Evolutionary conservation across 53 echinoderm and acorn worm species (phyloP).

Genomic region (Arbacia lixula): DNA sequence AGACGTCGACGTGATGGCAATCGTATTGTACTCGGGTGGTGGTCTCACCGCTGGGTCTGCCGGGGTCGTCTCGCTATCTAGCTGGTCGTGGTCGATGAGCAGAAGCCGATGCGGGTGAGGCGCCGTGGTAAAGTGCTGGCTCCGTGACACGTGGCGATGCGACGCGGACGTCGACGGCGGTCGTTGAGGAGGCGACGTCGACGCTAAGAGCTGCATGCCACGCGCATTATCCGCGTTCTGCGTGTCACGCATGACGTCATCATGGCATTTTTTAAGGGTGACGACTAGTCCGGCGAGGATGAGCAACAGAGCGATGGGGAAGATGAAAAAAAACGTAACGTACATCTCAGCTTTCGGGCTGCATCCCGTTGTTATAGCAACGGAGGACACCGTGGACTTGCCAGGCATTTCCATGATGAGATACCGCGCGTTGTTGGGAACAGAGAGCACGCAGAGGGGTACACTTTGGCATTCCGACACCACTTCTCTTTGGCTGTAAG

Average conservation of each 20-base stretch:
- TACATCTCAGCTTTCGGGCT: conserved; percentile 37
- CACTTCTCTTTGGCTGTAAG: not conserved
- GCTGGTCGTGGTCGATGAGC: not conserved
- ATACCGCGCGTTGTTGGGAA: not conserved
- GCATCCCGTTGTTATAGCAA: conserved; percentile 23
- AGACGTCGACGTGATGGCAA: not conserved
- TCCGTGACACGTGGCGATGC: not conserved
- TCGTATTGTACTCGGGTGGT: not conserved
- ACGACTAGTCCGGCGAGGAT: not conserved
- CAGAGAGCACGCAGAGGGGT: not conserved
- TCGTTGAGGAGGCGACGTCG: not conserved
- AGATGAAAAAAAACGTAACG: conserved; percentile 26
- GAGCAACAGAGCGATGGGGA: conserved; percentile 2
- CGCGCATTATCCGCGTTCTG: conserved; percentile 39
- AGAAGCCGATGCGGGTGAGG: not conserved
- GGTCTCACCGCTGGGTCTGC: not conserved
- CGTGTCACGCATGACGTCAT: not conserved
- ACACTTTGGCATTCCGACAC: not conserved
- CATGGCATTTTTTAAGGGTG: not conserved
- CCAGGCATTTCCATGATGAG: not conserved
- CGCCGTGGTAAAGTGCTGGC: not conserved
- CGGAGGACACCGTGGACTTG: not conserved
- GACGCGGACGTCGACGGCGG: not conserved
- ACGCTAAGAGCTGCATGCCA: not conserved
- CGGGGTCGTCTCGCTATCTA: not conserved